These are phyloP conservation scores for Hirtodrosophila trivittata DNA, from an alignment of 2,888 invertebrate species.

Conservation along the genomic window DNA sequence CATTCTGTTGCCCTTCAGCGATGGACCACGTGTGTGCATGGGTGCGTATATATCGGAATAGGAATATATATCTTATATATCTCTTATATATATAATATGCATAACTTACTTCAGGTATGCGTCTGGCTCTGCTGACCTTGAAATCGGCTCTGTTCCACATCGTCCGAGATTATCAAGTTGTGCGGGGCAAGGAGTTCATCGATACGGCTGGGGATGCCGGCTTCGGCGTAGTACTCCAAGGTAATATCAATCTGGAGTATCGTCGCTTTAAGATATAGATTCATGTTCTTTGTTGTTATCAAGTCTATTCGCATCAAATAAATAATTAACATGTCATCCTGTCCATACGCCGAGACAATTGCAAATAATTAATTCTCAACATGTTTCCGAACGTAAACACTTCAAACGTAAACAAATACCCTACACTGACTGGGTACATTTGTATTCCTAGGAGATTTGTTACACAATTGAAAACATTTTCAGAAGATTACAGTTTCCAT, in stretches of 20 bases:
- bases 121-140: conserved; percentile 64
- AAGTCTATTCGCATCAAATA: neutral
- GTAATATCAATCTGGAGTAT: conserved; percentile 68
- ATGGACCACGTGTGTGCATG: conserved; percentile 81
- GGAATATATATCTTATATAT: neutral
- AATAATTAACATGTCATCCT: neutral
- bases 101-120: conserved; percentile 51
- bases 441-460: no score
- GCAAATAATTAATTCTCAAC: conserved; percentile 1
- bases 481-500: no score
- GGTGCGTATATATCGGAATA: conserved; percentile 49
- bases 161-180: conserved; percentile 60
- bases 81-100: neutral
- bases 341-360: neutral
- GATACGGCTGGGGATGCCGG: conserved; percentile 47
- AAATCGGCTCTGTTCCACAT: conserved; percentile 70
- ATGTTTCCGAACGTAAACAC: no score
- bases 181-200: conserved; percentile 22
- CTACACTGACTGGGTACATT: no score
- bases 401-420: no score
- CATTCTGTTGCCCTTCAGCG: conserved; percentile 79
- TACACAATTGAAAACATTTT: no score
- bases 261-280: conserved; percentile 44
- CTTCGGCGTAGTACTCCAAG: conserved; percentile 64
- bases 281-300: neutral